phyloP scores from a whole-genome alignment of 1,140 invertebrate species.

The Dreissena polymorpha region DNA sequence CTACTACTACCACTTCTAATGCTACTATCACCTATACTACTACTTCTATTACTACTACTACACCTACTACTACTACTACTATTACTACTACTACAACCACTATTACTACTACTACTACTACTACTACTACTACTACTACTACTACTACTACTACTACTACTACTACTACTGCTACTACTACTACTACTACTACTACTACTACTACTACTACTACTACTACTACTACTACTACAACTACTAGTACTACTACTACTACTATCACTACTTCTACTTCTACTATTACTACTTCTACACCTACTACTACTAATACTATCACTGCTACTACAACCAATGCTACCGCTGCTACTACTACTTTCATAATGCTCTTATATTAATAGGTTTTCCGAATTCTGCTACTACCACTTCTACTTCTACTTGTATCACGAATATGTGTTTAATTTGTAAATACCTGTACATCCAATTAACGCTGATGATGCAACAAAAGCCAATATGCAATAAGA shows the following conservation, averaged over 20 bases:
- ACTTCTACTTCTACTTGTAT: no score
- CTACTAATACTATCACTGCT: slow-evolving; percentile 4
- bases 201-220: slow-evolving; percentile 8
- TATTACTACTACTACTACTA: slow-evolving; percentile 8
- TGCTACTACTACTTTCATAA: no score
- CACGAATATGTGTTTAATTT: no score
- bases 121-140: slow-evolving; percentile 5
- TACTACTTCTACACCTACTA: neutral
- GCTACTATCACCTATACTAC: no score
- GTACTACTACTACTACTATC: slow-evolving; percentile 4
- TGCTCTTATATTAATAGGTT: no score
- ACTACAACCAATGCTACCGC: neutral
- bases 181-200: slow-evolving; percentile 8
- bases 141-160: slow-evolving; percentile 5
- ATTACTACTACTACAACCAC: slow-evolving; percentile 4
- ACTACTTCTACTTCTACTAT: neutral
- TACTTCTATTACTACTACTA: no score
- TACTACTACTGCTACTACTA: slow-evolving; percentile 5
- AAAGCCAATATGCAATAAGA: no score
- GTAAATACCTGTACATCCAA: no score
- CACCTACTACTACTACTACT: no score
- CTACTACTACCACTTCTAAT: no score
- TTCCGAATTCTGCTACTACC: neutral
- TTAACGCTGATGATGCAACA: no score
- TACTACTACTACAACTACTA: neutral